These are phyloP conservation scores for Apolygus lucorum DNA, from an alignment of 1,140 invertebrate genomes.

Conservation along the genomic window DNA sequence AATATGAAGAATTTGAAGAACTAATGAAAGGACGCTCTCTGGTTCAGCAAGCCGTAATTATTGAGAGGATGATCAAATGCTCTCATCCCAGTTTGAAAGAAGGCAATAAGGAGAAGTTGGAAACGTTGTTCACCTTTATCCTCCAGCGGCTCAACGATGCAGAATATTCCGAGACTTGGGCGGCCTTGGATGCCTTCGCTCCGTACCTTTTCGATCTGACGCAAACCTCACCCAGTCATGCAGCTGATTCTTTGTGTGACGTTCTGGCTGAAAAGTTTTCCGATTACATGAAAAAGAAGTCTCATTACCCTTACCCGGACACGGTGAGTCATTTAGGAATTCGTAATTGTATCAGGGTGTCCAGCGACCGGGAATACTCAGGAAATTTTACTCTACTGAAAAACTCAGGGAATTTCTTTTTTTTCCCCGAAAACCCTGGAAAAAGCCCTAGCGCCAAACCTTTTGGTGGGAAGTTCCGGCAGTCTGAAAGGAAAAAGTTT, in stretches of 20 bases:
- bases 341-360: too few relatives aligned
- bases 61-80: conserved; percentile 76
- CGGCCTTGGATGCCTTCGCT: conserved; percentile 44
- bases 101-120: conserved; percentile 67
- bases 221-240: conserved; percentile 55
- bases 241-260: conserved; percentile 54
- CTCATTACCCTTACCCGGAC: conserved; percentile 58
- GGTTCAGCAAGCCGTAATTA: conserved; percentile 55
- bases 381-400: too few relatives aligned
- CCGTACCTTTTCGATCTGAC: conserved; percentile 64
- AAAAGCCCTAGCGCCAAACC: too few relatives aligned
- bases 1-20: conserved; percentile 55
- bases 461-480: too few relatives aligned
- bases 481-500: too few relatives aligned
- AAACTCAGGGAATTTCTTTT: too few relatives aligned
- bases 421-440: too few relatives aligned
- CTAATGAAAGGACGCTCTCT: conserved; percentile 51
- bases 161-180: conserved; percentile 40
- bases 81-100: conserved; percentile 68
- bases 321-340: conserved; percentile 49
- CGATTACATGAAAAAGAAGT: conserved; percentile 51
- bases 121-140: conserved; percentile 59
- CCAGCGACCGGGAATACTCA: too few relatives aligned
- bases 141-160: conserved; percentile 65
- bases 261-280: conserved; percentile 66